Conservation (phyloP, 2,888 invertebrate genomes). For the Nomada ferruginata region DNA sequence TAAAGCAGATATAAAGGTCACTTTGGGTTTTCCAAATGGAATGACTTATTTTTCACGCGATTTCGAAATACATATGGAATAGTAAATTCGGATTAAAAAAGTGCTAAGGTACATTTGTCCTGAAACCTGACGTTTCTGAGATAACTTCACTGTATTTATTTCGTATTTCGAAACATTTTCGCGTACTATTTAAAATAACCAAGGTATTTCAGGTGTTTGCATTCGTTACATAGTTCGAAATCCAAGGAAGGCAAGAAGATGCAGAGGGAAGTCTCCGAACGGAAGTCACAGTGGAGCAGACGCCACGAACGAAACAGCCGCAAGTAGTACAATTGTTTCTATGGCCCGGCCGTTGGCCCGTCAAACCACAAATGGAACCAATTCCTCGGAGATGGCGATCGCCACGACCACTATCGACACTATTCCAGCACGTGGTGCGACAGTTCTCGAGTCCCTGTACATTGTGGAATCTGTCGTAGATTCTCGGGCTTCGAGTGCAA, state of each 20-base stretch:
- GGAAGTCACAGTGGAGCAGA: neutral
- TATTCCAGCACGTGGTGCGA: neutral
- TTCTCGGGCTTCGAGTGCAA: neutral
- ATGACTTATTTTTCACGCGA: too few relatives aligned
- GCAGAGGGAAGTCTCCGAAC: neutral
- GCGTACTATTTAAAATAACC: too few relatives aligned
- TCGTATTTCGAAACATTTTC: too few relatives aligned
- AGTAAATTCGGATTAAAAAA: too few relatives aligned
- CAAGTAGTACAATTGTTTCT: neutral
- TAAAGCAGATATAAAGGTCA: too few relatives aligned
- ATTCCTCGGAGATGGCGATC: neutral
- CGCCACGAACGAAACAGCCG: neutral
- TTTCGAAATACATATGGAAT: too few relatives aligned
- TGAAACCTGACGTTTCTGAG: too few relatives aligned
- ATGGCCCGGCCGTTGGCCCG: neutral
- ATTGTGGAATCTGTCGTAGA: neutral
- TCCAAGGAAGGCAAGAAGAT: neutral
- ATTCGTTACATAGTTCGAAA: neutral
- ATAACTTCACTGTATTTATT: too few relatives aligned
- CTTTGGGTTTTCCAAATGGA: too few relatives aligned
- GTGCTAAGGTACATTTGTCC: too few relatives aligned
- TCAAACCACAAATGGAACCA: conserved; percentile 1
- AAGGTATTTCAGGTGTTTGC: neutral
- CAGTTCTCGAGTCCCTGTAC: too few relatives aligned
- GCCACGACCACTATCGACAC: neutral